Evolutionary conservation across 2,888 invertebrate genomes (phyloP), one percentile per base, ranked within the genome.

Genomic region (Yponomeuta sedellus): DNA sequence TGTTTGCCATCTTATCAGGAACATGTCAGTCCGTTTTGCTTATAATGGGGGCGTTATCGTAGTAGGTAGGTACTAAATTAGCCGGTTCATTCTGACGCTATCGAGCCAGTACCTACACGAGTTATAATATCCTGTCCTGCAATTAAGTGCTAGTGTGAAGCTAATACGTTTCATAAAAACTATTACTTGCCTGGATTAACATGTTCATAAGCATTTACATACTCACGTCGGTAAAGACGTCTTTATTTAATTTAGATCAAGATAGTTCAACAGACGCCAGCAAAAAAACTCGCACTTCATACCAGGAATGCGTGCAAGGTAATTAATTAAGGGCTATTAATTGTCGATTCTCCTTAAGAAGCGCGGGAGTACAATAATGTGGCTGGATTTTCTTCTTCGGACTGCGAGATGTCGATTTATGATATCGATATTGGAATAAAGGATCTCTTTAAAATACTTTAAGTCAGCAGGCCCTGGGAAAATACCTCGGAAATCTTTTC

Each of bases 271-370:
- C 52, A 44, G 34, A 64, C 52, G 64, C 20, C 34, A 20, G 57
- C 66, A 69, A 67, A 70, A 34, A 70, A 68, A 63, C 56, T n/a
- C 20, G 59, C 59, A 12, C 25, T 64, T 64, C 65, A 44, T 72
- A 74, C 70, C 69, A 72, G 70, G 77, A 78, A 81, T 80, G 82
- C 76, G 74, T 76, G 77, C 78, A 74, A 77, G 77, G 76, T 76
- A 85, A 86, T 85, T 86, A 85, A 85, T 85, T 83, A 82, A 82
- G 77, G 79, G 77, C 81, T 81, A 81, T 83, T 82, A 81, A 82
- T 82, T 78, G 80, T 76, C 75, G 76, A 77, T 80, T 82, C 77
- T 75, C 78, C 75, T 77, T 82, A 83, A 19, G 59, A 25, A 12
- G 20, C 22, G 12, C 12, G 20, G 2, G 59, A 25, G 25, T 12